phyloP scores from a whole-genome alignment of 2,797 vertebrate genomes.

The Spinibarbus caldwelli region DNA sequence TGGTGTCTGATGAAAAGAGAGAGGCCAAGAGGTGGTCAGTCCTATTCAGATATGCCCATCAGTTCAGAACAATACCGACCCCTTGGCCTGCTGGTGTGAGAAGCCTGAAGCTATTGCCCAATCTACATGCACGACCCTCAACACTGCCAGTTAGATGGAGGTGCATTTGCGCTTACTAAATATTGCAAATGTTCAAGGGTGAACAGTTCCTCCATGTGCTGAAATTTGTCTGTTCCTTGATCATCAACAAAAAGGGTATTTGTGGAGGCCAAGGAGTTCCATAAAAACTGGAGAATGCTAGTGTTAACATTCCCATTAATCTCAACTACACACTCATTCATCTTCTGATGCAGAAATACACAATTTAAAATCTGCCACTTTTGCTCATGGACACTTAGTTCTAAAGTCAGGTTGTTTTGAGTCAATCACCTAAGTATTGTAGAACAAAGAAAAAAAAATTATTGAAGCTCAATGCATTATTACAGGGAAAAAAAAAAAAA shows the following conservation, averaged over 20 bases:
- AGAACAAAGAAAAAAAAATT: neutral
- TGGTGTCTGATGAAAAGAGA: constrained; percentile 53
- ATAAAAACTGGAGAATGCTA: neutral
- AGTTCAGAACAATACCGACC: constrained; percentile 61
- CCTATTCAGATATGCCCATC: constrained; percentile 67
- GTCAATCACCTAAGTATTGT: neutral
- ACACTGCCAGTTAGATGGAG: constrained; percentile 32
- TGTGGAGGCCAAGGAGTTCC: neutral
- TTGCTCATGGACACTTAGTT: neutral
- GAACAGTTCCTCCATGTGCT: constrained; percentile 38
- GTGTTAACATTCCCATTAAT: neutral
- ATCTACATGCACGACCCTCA: constrained; percentile 47
- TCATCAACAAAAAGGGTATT: neutral
- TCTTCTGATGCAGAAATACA: neutral
- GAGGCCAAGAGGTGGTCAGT: constrained; percentile 65
- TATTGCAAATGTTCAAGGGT: constrained; percentile 68
- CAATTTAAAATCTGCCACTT: neutral
- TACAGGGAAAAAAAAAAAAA: too few relatives aligned
- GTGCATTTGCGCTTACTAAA: constrained; percentile 52
- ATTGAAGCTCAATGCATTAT: too few relatives aligned
- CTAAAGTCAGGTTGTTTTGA: neutral
- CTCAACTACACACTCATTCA: neutral
- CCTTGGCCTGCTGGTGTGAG: constrained; percentile 49
- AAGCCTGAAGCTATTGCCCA: constrained; percentile 49
- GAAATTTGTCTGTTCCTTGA: constrained; percentile 3